Percentiles rank a stretch among this genome's conserved stretches.
These are phyloP conservation scores for Drosophila grimshawi DNA, from an alignment of 1,140 invertebrate species.

Conservation along the genomic window DNA sequence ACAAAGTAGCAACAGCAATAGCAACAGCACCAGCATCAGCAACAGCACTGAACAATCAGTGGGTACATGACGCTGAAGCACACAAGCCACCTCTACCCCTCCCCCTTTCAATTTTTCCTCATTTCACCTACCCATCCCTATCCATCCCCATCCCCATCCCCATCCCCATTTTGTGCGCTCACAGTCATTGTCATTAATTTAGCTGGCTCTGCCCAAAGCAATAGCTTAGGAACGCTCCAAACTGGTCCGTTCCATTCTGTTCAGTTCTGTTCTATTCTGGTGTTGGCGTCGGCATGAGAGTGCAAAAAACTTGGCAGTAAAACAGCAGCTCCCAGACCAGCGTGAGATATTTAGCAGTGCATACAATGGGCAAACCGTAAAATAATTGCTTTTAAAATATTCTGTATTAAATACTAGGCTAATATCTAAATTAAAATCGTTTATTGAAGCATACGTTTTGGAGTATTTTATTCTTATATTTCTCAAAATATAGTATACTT, in stretches of 20 bases:
- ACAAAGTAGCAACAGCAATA: slow-evolving; percentile 41
- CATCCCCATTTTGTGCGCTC: slow-evolving; percentile 41
- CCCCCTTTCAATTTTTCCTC: neutral
- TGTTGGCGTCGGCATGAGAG: slow-evolving; percentile 63
- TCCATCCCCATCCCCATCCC: slow-evolving; percentile 18
- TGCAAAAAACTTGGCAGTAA: slow-evolving; percentile 75
- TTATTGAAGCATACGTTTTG: too few relatives aligned
- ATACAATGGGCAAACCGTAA: slow-evolving; percentile 13
- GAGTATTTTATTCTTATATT: too few relatives aligned
- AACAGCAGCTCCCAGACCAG: slow-evolving; percentile 54
- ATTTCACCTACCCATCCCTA: neutral
- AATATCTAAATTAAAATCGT: too few relatives aligned
- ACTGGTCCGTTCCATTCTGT: slow-evolving; percentile 29
- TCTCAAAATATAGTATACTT: too few relatives aligned
- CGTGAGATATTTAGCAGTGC: slow-evolving; percentile 35
- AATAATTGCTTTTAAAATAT: neutral
- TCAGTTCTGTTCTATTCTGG: slow-evolving; percentile 16
- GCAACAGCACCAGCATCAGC: slow-evolving; percentile 33
- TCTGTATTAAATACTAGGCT: neutral
- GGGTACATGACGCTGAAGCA: slow-evolving; percentile 47
- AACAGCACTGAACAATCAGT: slow-evolving; percentile 70
- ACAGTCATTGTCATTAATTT: slow-evolving; percentile 81
- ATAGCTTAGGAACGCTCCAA: slow-evolving; percentile 64
- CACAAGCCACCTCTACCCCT: slow-evolving; percentile 5
- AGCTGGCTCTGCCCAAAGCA: slow-evolving; percentile 66